Conservation (phyloP, 1,140 invertebrate species). For the Epicauta chinensis region DNA sequence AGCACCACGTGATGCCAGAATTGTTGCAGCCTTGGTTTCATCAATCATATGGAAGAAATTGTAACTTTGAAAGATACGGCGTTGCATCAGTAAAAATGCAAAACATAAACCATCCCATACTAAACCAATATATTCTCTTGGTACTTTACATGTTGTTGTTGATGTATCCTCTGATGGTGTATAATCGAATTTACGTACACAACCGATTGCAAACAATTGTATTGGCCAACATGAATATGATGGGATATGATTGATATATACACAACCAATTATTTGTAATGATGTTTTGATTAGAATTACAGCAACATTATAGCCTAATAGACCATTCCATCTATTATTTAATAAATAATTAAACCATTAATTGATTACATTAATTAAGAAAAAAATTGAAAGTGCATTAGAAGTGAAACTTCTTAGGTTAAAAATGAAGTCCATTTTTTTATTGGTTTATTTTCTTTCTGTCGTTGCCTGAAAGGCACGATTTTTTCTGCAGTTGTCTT, state of each 20-base stretch:
- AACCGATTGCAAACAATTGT: conserved; percentile 85
- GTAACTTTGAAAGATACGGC: conserved; percentile 86
- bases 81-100: conserved; percentile 83
- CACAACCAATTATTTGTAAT: conserved; percentile 84
- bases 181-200: conserved; percentile 63
- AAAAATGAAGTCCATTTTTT: too few species aligned
- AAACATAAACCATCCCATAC: conserved; percentile 96
- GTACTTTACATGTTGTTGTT: conserved; percentile 55
- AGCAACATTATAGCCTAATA: conserved; percentile 82
- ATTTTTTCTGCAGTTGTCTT: too few species aligned
- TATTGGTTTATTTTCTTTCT: too few species aligned
- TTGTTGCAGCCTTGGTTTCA: conserved; percentile 89
- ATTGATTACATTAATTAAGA: too few species aligned
- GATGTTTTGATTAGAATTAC: conserved; percentile 84
- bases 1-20: conserved; percentile 85
- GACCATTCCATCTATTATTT: conserved; percentile 89
- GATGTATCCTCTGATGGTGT: conserved; percentile 5
- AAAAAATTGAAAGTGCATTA: conserved; percentile 16
- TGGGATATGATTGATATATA: conserved; percentile 65
- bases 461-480: too few species aligned
- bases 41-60: conserved; percentile 95
- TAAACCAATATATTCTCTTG: conserved; percentile 73
- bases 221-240: conserved; percentile 77
- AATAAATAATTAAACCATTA: too few species aligned
- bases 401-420: too few species aligned